Evolutionary conservation across 2,113 vertebrate genomes (phyloP).

Genomic region (Syngnathus typhle): DNA sequence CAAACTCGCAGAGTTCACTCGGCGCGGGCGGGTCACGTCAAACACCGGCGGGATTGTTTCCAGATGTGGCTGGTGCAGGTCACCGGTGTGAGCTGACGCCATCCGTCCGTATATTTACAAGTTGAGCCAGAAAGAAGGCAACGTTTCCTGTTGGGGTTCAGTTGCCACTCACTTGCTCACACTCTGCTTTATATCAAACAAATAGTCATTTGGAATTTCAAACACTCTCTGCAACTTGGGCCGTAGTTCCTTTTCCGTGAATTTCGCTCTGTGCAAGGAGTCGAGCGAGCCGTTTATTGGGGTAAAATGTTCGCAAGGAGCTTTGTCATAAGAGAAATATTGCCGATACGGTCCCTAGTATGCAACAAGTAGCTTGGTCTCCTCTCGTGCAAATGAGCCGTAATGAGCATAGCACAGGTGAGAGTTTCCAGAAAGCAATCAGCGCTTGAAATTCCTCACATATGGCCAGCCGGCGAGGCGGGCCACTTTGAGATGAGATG

Average conservation of each 20-base stretch:
- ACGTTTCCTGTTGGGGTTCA: constrained; percentile 91
- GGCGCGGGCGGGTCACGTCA: constrained; percentile 92
- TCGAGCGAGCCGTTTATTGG: constrained; percentile 57
- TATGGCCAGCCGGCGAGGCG: background rate
- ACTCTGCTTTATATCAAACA: constrained; percentile 82
- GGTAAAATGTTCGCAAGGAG: constrained; percentile 34
- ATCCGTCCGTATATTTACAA: constrained; percentile 13
- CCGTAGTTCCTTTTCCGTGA: constrained; percentile 9
- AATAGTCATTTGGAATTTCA: constrained; percentile 14
- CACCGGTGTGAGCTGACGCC: constrained; percentile 55
- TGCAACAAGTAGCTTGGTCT: constrained; percentile 58
- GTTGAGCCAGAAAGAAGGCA: constrained; percentile 87
- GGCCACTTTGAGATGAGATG: constrained; percentile 5
- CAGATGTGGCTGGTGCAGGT: constrained; percentile 86
- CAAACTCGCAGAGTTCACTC: constrained; percentile 84
- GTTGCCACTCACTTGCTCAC: constrained; percentile 64
- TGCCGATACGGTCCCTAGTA: constrained; percentile 27
- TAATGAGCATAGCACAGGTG: constrained; percentile 65
- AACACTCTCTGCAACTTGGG: constrained; percentile 1
- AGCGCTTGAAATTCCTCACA: constrained; percentile 30
- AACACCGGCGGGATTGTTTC: constrained; percentile 90
- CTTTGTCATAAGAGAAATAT: constrained; percentile 2
- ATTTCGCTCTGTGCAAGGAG: constrained; percentile 62
- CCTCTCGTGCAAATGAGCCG: constrained; percentile 66
- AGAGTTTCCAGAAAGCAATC: constrained; percentile 46